Conservation (phyloP, 2,797 vertebrate genomes). For the Graptemys geographica region DNA sequence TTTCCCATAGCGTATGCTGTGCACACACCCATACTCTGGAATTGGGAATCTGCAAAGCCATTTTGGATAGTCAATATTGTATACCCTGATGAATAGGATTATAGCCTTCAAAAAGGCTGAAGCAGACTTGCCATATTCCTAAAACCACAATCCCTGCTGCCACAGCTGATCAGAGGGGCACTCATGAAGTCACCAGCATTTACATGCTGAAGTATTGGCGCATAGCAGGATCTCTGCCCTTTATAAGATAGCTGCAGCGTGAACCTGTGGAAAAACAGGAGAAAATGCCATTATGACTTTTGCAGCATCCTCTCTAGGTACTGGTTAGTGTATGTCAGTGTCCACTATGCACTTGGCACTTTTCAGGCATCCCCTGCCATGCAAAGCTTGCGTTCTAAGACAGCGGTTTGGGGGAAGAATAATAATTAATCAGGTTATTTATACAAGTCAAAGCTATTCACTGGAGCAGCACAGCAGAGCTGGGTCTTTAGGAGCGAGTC, state of each 20-base stretch:
- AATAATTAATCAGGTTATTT: neutral
- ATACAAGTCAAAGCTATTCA: neutral
- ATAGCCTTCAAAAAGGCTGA: accelerated
- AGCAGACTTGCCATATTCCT: neutral
- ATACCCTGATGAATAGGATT: neutral
- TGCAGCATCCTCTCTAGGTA: neutral
- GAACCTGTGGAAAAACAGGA: neutral
- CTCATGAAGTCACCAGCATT: accelerated
- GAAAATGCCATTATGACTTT: neutral
- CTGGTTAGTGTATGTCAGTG: neutral
- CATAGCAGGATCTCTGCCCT: neutral
- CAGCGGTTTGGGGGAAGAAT: neutral
- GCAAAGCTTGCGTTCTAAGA: neutral
- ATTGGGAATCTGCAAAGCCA: neutral
- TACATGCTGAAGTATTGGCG: accelerated
- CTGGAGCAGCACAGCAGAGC: neutral
- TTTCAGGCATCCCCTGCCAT: neutral
- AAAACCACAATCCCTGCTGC: neutral
- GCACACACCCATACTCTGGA: neutral
- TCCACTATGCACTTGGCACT: neutral
- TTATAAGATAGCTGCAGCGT: neutral
- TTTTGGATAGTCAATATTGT: neutral
- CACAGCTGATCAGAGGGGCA: neutral
- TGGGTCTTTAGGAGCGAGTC: neutral
- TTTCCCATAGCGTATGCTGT: neutral